These are phyloP conservation scores for Todus mexicanus DNA, from an alignment of 2,797 vertebrate genomes.

Conservation along the genomic window DNA sequence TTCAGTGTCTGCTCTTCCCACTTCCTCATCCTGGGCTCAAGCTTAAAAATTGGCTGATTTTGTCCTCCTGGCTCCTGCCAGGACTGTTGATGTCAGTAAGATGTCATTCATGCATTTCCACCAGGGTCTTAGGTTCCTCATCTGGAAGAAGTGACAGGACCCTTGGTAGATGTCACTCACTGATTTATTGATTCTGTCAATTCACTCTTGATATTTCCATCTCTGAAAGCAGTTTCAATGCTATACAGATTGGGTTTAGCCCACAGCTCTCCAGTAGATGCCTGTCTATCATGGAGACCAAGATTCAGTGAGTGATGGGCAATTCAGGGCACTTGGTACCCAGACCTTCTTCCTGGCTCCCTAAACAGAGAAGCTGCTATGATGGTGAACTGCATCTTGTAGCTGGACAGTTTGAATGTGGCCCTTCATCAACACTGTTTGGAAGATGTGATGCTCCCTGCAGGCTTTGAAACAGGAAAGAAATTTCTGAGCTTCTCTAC, in stretches of 20 bases:
- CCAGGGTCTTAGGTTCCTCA: neutral
- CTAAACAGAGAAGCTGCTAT: neutral
- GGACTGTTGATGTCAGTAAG: neutral
- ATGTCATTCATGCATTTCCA: neutral
- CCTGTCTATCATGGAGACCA: neutral
- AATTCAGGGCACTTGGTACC: neutral
- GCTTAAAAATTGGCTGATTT: neutral
- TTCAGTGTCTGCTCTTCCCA: neutral
- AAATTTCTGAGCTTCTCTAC: neutral
- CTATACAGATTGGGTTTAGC: neutral
- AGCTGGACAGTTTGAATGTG: rapidly evolving
- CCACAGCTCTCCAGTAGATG: neutral
- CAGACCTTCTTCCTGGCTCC: neutral
- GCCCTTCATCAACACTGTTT: neutral
- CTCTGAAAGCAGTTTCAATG: neutral
- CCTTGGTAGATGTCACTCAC: neutral
- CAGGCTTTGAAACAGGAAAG: neutral
- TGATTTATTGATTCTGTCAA: neutral
- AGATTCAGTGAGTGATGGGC: neutral
- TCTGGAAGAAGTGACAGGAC: neutral
- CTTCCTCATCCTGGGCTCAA: neutral
- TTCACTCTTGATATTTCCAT: neutral
- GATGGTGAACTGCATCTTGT: neutral
- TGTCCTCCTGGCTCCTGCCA: neutral
- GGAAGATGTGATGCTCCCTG: neutral